A percentile compares a stretch with the other conserved stretches of the same genome.
These are phyloP conservation scores for Geopemphigus sp. DNA, from an alignment of 1,140 invertebrate genomes.

Conservation along the genomic window DNA sequence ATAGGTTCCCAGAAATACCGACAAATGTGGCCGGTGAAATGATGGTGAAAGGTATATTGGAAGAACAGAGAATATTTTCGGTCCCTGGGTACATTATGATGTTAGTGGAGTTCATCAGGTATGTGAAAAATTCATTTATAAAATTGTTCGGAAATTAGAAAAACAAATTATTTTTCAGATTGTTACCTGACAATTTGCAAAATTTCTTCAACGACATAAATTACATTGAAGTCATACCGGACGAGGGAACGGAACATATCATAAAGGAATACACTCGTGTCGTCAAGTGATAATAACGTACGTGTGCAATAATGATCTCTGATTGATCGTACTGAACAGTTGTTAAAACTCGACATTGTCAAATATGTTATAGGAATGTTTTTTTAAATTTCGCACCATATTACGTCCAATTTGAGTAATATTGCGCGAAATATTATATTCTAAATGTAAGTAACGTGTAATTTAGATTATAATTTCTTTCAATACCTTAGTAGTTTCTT, in stretches of 20 bases:
- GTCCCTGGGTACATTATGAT: not conserved
- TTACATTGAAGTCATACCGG: not conserved
- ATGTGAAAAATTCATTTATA: not conserved
- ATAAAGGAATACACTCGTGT: not conserved
- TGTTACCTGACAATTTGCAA: conserved; percentile 19
- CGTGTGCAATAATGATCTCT: too few species aligned
- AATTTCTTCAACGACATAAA: not conserved
- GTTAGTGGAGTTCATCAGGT: not conserved
- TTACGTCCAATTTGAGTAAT: too few species aligned
- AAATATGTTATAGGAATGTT: too few species aligned
- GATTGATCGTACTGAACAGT: too few species aligned
- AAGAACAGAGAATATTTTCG: conserved; percentile 9
- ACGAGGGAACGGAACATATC: not conserved
- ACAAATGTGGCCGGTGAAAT: not conserved
- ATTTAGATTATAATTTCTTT: too few species aligned
- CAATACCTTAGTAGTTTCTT: too few species aligned
- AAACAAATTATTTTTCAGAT: not conserved
- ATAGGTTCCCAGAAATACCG: conserved; percentile 14
- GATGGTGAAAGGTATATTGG: conserved; percentile 2
- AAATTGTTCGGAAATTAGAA: not conserved
- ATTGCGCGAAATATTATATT: too few species aligned
- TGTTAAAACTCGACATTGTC: too few species aligned
- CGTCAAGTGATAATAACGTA: too few species aligned
- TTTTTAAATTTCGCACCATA: too few species aligned
- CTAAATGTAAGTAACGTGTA: too few species aligned